A percentile compares a stretch with the other conserved stretches of the same genome.
Conservation (phyloP, 2,113 vertebrate genomes). For the Turdus rufiventris region DNA sequence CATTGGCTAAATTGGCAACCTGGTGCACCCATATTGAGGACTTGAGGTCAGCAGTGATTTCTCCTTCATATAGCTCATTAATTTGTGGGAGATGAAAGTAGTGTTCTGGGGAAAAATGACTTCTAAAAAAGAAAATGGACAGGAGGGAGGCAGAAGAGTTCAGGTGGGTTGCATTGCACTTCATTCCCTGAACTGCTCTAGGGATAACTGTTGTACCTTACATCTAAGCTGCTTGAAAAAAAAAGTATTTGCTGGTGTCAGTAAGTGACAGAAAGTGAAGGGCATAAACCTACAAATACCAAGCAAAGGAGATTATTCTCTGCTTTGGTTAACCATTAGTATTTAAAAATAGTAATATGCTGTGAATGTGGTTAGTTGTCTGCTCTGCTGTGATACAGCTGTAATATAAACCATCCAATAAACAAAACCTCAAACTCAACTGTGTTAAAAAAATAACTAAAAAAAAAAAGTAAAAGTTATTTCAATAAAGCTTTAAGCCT, state of each 20-base stretch:
- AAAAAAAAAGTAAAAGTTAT: neutral
- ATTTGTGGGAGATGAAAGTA: neutral
- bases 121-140: neutral
- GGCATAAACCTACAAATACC: neutral
- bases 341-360: neutral
- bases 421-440: neutral
- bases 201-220: neutral
- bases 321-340: neutral
- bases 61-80: neutral
- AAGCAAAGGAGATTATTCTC: neutral
- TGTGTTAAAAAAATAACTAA: accelerated
- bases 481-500: neutral
- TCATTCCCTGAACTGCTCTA: neutral
- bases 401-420: neutral
- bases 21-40: neutral
- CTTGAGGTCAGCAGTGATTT: neutral
- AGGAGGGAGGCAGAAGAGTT: neutral
- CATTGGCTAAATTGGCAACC: neutral
- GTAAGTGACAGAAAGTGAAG: neutral
- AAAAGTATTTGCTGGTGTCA: neutral
- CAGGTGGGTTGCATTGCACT: neutral
- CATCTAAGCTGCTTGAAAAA: neutral
- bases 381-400: neutral
- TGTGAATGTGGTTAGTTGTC: neutral
- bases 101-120: neutral